These are phyloP conservation scores for Aphis gossypii DNA, from an alignment of 1,140 invertebrate genomes.

Conservation along the genomic window DNA sequence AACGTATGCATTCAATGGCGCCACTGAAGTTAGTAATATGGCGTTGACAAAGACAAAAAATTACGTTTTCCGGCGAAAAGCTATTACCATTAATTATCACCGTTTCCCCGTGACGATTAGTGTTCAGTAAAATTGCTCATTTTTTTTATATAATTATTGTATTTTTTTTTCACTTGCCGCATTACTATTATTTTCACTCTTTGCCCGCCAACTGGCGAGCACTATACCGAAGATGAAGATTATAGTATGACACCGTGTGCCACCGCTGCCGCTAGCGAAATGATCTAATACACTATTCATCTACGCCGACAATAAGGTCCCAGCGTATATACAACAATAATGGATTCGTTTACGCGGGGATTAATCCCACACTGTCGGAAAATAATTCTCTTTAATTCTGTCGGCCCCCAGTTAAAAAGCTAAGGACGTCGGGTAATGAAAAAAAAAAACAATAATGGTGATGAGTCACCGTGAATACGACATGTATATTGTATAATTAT, in stretches of 20 bases:
- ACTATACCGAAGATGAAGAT: too few species aligned
- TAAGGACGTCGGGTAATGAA: not conserved
- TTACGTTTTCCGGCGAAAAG: not conserved
- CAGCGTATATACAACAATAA: not conserved
- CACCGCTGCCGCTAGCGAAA: too few species aligned
- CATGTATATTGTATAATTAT: not conserved
- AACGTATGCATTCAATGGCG: too few species aligned
- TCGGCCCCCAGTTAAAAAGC: not conserved
- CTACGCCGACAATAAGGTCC: too few species aligned
- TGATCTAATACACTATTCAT: too few species aligned
- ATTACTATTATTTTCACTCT: not conserved
- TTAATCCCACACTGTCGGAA: not conserved
- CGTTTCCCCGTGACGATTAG: not conserved
- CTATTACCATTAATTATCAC: not conserved
- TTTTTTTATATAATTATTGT: not conserved
- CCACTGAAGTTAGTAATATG: not conserved
- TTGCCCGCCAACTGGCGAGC: not conserved
- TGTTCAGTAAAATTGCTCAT: not conserved
- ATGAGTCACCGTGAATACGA: not conserved
- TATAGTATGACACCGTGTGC: too few species aligned
- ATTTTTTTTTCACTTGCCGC: not conserved
- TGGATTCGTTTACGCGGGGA: not conserved
- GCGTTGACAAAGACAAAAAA: not conserved
- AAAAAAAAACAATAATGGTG: not conserved
- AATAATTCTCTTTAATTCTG: not conserved